Conservation (phyloP, 1,140 invertebrate species). For the Drosophila kurseongensis region DNA sequence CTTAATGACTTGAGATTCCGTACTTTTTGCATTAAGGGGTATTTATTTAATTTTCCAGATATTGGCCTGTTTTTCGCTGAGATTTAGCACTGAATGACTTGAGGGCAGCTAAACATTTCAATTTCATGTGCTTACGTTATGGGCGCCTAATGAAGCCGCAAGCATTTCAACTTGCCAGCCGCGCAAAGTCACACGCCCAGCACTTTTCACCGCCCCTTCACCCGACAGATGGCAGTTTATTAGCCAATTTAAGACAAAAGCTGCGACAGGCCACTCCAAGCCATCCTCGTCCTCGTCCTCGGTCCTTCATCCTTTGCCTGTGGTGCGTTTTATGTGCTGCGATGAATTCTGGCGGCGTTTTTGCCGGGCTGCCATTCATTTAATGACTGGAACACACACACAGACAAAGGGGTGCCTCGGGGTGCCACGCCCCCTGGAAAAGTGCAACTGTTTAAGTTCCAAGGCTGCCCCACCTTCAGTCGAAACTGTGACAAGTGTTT, state of each 20-base stretch:
- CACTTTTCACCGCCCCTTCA: constrained; percentile 3
- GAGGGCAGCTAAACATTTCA: constrained; percentile 47
- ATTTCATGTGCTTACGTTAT: constrained; percentile 71
- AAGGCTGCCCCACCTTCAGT: constrained; percentile 14
- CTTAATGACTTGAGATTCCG: too few species aligned
- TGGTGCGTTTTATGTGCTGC: constrained; percentile 81
- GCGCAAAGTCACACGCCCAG: constrained; percentile 61
- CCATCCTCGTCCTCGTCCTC: constrained; percentile 5
- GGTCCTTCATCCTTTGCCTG: constrained; percentile 26
- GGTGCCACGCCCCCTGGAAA: constrained; percentile 50
- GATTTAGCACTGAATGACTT: constrained; percentile 22
- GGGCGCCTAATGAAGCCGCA: constrained; percentile 76
- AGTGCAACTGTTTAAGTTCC: constrained; percentile 67
- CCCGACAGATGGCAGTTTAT: constrained; percentile 71
- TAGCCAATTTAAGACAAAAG: constrained; percentile 79
- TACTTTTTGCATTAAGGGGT: background rate
- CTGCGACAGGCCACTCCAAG: constrained; percentile 54
- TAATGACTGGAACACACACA: constrained; percentile 61
- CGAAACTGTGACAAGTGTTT: constrained; percentile 68
- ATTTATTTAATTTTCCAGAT: background rate
- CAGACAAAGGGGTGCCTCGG: constrained; percentile 1
- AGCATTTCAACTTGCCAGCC: constrained; percentile 65
- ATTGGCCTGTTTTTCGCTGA: constrained; percentile 25
- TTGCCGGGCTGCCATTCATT: constrained; percentile 65
- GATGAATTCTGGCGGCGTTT: constrained; percentile 77